Evolutionary conservation across 1,140 invertebrate species (phyloP), one percentile per base, ranked within the genome.

Genomic region (Aphaenogaster ashmeadi): DNA sequence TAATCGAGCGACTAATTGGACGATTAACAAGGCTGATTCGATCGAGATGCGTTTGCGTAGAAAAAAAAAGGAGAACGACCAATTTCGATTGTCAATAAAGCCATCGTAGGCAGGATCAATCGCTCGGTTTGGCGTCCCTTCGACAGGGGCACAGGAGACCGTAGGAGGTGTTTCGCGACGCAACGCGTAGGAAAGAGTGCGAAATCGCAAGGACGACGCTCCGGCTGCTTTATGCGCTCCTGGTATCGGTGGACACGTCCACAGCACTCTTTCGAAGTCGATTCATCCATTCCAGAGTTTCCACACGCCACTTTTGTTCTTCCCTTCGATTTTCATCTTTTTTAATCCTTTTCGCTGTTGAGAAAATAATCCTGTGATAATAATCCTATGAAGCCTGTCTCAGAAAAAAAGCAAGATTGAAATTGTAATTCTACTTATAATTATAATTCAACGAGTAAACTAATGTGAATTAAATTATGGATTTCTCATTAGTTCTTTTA

Each of bases 81-180:
- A 27, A 33, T 27, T 2, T 75, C 52, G 38, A 56, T 88, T 79
- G 74, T 80, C 72, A 87, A 90, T 69, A 78, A 74, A 27, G 27
- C 47, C 60, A 15, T 85, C 52, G 78, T 41, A 88, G 47, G 66
- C 72, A 64, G 69, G 56, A 86, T 81, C 89, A 89, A 88, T 92
- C 87, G 86, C 50, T 86, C 50, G 47, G 80, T 56, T 81, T 71
- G 83, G 91, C 91, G 92, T 92, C 90, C 41, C 60, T 27, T 89
- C 93, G 93, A 86, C 88, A 93, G 92, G 93, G 89, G 90, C 91
- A 27, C 89, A 94, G 88, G 85, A 93, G 64, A 71, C 77, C 36
- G 71, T 44, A 90, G 69, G 85, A 84, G 90, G 87, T 87, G 56
- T 79, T 60, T 74, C 54, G 62, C 88, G 88, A 89, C 86, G 64